These are phyloP conservation scores for Plodia interpunctella DNA, from an alignment of 1,140 invertebrate genomes.

Conservation along the genomic window DNA sequence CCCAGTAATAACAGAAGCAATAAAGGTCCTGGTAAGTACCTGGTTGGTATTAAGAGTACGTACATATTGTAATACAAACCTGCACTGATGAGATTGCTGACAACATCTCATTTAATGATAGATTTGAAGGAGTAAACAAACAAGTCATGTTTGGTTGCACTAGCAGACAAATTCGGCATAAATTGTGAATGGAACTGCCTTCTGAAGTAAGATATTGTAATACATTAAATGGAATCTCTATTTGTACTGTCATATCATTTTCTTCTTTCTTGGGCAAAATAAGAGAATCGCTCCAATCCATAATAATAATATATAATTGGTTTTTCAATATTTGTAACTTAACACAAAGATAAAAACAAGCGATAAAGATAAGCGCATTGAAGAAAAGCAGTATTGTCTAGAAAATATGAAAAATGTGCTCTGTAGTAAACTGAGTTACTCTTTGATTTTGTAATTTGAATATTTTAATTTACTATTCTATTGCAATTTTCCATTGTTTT, in stretches of 20 bases:
- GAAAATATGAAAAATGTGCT: too few relatives aligned
- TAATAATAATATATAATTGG: too few relatives aligned
- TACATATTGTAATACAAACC: constrained; percentile 19
- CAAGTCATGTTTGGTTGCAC: constrained; percentile 30
- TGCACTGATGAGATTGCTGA: constrained; percentile 36
- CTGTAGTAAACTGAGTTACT: too few relatives aligned
- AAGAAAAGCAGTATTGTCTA: too few relatives aligned
- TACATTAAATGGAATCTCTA: constrained; percentile 30
- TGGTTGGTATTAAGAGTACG: neutral
- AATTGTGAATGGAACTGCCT: constrained; percentile 24
- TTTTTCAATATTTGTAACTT: too few relatives aligned
- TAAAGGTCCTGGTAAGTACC: too few relatives aligned
- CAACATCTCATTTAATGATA: constrained; percentile 31
- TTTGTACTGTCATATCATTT: constrained; percentile 19
- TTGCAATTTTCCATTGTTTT: too few relatives aligned
- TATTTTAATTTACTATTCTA: too few relatives aligned
- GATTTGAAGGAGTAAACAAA: constrained; percentile 20
- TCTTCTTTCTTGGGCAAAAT: neutral
- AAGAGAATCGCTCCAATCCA: neutral
- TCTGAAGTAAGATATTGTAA: constrained; percentile 27
- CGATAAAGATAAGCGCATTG: too few relatives aligned
- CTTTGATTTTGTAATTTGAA: too few relatives aligned
- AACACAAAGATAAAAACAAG: too few relatives aligned
- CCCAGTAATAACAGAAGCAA: too few relatives aligned
- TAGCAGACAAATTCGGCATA: constrained; percentile 48